These are phyloP conservation scores for Latrodectus hesperus DNA, from an alignment of 2,888 invertebrate species.

Conservation along the genomic window DNA sequence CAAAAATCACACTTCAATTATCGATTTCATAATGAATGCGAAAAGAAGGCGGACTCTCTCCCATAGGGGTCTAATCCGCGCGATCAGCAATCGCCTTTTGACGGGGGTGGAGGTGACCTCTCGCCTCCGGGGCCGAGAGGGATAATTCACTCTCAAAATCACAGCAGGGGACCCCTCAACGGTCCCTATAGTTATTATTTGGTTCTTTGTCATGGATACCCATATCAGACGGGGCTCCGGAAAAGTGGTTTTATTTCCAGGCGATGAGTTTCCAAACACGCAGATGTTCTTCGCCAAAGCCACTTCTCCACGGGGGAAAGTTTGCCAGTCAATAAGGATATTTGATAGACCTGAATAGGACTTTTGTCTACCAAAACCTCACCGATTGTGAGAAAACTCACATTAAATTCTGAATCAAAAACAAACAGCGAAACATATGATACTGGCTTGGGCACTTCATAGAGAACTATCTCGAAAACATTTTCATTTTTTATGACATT, in stretches of 20 bases:
- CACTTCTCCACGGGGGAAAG: background rate
- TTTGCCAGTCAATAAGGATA: no score
- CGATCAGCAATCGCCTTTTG: background rate
- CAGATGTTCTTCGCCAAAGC: background rate
- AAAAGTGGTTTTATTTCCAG: background rate
- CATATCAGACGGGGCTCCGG: background rate
- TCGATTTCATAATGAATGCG: no score
- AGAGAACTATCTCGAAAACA: no score
- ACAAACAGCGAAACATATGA: no score
- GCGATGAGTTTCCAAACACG: background rate
- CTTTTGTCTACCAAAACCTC: no score
- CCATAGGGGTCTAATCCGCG: background rate
- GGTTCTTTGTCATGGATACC: background rate
- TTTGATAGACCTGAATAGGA: no score
- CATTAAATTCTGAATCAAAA: no score
- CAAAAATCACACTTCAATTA: no score
- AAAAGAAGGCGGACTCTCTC: no score
- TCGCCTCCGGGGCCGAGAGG: background rate
- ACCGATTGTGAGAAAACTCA: no score
- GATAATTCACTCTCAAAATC: background rate
- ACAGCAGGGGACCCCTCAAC: background rate
- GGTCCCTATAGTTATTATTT: background rate
- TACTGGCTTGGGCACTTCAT: no score
- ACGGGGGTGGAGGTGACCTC: background rate
- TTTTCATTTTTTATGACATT: no score